Conservation (phyloP, 2,888 invertebrate species). For the Malachius bipustulatus region DNA sequence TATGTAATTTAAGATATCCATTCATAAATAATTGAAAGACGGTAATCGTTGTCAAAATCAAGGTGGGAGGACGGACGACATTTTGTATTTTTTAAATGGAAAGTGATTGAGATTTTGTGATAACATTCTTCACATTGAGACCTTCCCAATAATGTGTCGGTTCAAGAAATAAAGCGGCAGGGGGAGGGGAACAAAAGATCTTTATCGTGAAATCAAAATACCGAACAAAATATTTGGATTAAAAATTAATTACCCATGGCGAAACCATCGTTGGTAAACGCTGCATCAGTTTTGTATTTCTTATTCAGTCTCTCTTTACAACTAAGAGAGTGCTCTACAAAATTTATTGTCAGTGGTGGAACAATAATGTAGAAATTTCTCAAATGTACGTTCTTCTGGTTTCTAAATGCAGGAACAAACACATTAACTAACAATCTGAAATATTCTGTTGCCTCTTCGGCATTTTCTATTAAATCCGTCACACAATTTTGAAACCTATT, state of each 20-base stretch:
- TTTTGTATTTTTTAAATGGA: no score
- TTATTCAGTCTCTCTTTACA: conserved; percentile 89
- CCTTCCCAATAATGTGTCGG: background rate
- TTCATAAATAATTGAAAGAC: no score
- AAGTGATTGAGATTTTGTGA: no score
- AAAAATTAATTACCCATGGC: conserved; percentile 62
- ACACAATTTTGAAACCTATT: conserved; percentile 68
- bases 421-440: conserved; percentile 75
- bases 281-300: conserved; percentile 74
- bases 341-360: conserved; percentile 88
- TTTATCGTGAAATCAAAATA: background rate
- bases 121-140: background rate
- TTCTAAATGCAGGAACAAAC: conserved; percentile 79
- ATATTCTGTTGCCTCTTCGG: conserved; percentile 81
- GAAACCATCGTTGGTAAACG: conserved; percentile 97
- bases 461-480: conserved; percentile 66
- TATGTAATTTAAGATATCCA: no score
- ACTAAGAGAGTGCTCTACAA: conserved; percentile 82
- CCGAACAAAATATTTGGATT: background rate
- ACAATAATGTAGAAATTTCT: conserved; percentile 87
- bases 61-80: background rate
- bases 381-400: conserved; percentile 76
- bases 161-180: background rate
- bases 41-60: no score
- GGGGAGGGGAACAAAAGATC: background rate